Conservation (phyloP, 2,888 invertebrate genomes). For the Rhamphomyia laevipes region DNA sequence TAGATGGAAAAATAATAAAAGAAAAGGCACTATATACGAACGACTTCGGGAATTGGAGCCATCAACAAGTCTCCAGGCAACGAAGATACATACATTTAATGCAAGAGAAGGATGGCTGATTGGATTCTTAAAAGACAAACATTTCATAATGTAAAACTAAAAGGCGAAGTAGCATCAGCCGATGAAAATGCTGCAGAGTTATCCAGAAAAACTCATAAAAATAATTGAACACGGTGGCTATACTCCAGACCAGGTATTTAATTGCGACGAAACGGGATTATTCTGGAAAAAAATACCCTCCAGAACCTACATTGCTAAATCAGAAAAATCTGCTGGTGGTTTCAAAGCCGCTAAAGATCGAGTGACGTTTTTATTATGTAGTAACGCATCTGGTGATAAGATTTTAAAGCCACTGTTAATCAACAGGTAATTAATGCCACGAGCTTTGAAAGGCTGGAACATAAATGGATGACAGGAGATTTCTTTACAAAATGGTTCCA, state of each 20-base stretch:
- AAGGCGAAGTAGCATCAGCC: conserved; percentile 7
- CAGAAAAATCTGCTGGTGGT: conserved; percentile 10
- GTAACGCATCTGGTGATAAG: conserved; percentile 16
- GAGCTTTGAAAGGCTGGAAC: conserved; percentile 17
- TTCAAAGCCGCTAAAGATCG: conserved; percentile 18
- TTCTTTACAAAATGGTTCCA: conserved; percentile 12
- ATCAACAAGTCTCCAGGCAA: conserved; percentile 9
- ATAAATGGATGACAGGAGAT: conserved; percentile 17
- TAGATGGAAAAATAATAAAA: conserved; percentile 7
- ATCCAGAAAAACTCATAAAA: conserved; percentile 9
- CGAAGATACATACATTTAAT: conserved; percentile 6
- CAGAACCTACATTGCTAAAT: conserved; percentile 20
- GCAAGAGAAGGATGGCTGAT: conserved; percentile 6
- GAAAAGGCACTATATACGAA: conserved; percentile 9
- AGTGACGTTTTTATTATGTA: conserved; percentile 21
- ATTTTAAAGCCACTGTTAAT: conserved; percentile 21
- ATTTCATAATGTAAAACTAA: conserved; percentile 8
- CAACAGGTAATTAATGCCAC: conserved; percentile 17
- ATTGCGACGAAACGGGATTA: conserved; percentile 18
- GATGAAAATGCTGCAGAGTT: conserved; percentile 9
- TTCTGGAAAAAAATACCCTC: conserved; percentile 26
- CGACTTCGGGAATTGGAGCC: conserved; percentile 6
- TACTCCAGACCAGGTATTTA: conserved; percentile 16
- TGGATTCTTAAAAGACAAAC: conserved; percentile 7
- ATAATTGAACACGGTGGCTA: conserved; percentile 15